These are phyloP conservation scores for Nannoperca obscura DNA, from an alignment of 2,797 vertebrate genomes.

Conservation along the genomic window DNA sequence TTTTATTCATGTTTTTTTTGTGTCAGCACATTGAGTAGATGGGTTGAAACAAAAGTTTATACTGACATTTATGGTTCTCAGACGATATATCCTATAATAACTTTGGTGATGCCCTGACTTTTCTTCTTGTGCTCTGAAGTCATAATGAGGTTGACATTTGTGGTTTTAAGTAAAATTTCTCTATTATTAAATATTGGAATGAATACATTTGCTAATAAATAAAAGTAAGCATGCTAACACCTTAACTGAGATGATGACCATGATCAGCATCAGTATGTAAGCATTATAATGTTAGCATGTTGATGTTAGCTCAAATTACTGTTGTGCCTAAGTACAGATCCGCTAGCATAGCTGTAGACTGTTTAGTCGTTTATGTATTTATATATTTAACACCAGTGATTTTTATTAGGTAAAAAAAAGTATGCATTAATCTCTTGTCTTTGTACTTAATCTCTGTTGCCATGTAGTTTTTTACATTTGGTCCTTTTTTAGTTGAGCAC, in stretches of 20 bases:
- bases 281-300: background rate
- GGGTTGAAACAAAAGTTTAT: background rate
- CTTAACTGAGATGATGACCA: background rate
- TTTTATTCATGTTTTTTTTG: slow-evolving; percentile 72
- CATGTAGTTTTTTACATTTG: background rate
- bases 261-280: background rate
- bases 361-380: background rate
- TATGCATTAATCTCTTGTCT: background rate
- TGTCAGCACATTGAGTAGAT: no score
- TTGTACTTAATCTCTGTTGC: background rate
- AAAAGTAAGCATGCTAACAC: background rate
- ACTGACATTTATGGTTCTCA: background rate
- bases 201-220: background rate
- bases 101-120: background rate
- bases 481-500: background rate
- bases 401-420: background rate
- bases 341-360: no score
- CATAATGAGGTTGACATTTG: background rate
- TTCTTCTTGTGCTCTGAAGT: background rate
- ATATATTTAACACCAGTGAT: background rate
- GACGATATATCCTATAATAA: background rate
- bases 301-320: background rate
- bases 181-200: background rate
- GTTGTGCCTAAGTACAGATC: no score
- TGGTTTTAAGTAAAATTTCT: background rate